phyloP scores from a whole-genome alignment of 2,888 invertebrate species.

The Synanthedon myopaeformis region DNA sequence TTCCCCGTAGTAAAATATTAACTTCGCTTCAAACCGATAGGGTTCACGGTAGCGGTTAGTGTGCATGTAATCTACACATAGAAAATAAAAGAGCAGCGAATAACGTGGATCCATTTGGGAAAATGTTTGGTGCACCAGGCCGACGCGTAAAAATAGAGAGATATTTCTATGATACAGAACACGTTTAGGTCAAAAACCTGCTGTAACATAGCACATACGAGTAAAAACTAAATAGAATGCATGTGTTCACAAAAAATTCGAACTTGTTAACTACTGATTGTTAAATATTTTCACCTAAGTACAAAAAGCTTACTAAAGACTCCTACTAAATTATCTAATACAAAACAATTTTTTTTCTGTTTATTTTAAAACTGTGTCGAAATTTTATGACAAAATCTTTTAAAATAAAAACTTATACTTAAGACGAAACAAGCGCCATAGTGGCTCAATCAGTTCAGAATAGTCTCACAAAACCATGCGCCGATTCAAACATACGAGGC shows the following conservation, averaged over 20 bases:
- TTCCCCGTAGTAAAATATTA: slow-evolving; percentile 3
- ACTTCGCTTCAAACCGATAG: slow-evolving; percentile 1
- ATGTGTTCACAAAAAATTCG: no score
- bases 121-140: background rate
- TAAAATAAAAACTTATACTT: no score
- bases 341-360: no score
- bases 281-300: no score
- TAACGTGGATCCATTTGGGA: background rate
- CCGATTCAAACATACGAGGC: no score
- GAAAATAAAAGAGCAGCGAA: background rate
- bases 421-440: no score
- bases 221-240: background rate
- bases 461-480: no score
- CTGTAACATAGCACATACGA: background rate
- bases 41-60: background rate
- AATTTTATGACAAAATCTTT: no score
- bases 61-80: background rate
- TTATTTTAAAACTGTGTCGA: no score
- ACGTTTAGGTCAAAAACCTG: background rate
- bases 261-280: background rate
- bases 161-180: background rate
- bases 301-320: no score
- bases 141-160: background rate
- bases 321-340: no score
- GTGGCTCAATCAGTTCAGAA: no score